Conservation (phyloP, 2,888 invertebrate genomes). For the Erebia aethiops region DNA sequence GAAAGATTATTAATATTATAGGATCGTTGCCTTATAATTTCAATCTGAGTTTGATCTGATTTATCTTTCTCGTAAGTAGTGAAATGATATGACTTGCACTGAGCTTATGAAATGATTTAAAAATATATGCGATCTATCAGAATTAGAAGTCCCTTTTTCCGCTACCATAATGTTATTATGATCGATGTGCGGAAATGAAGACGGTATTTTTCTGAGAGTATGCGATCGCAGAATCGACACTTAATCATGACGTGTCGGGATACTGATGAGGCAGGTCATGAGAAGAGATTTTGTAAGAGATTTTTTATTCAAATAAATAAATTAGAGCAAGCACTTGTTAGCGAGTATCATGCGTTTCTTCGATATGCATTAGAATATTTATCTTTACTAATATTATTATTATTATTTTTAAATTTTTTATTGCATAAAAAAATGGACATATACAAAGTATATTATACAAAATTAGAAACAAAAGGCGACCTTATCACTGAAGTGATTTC, state of each 20-base stretch:
- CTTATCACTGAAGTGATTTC: too few species aligned
- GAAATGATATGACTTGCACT: background rate
- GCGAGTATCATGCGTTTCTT: background rate
- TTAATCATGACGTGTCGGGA: conserved; percentile 51
- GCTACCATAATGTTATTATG: conserved; percentile 62
- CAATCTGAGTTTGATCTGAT: background rate
- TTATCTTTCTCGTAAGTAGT: background rate
- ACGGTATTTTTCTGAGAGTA: conserved; percentile 77
- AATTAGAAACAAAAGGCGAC: too few species aligned
- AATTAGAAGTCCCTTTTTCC: conserved; percentile 76
- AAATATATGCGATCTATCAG: conserved; percentile 77
- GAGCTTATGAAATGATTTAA: conserved; percentile 52
- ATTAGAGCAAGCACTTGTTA: background rate
- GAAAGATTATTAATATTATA: too few species aligned
- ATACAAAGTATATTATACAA: too few species aligned
- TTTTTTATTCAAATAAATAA: background rate
- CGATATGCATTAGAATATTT: too few species aligned
- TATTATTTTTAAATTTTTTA: too few species aligned
- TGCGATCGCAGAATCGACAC: conserved; percentile 63
- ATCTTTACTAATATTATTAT: too few species aligned
- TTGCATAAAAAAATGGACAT: too few species aligned
- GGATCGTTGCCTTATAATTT: background rate
- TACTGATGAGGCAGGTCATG: conserved; percentile 35
- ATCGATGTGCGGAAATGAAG: conserved; percentile 82
- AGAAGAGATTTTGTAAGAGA: conserved; percentile 22